A percentile compares a stretch with the other conserved stretches of the same genome.
These are phyloP conservation scores for Misgurnus mizolepis DNA, from an alignment of 2,113 vertebrate species.

Conservation along the genomic window DNA sequence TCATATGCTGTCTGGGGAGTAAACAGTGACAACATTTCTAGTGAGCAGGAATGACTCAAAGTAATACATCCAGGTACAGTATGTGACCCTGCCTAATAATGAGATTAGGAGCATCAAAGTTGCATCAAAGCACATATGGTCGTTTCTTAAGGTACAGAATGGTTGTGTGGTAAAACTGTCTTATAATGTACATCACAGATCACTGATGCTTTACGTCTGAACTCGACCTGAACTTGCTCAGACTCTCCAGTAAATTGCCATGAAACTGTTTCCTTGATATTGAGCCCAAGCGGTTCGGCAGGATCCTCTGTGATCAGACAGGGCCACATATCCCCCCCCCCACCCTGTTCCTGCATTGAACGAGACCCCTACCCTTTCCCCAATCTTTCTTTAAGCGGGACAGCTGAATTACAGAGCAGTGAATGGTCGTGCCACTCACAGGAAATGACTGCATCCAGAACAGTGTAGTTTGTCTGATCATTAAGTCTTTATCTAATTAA, in stretches of 20 bases:
- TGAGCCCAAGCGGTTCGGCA: constrained; percentile 29
- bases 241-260: constrained; percentile 25
- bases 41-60: too few relatives aligned
- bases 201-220: constrained; percentile 32
- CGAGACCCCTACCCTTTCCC: constrained; percentile 41
- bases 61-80: too few relatives aligned
- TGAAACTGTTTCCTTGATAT: constrained; percentile 49
- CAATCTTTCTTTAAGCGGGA: constrained; percentile 43
- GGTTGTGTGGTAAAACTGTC: constrained; percentile 15
- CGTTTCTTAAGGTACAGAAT: neutral
- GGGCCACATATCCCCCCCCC: constrained; percentile 71
- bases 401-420: neutral
- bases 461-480: constrained; percentile 65
- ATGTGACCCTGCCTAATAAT: too few relatives aligned
- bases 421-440: constrained; percentile 10
- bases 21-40: too few relatives aligned
- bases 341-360: constrained; percentile 65
- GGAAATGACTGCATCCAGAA: constrained; percentile 58
- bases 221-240: constrained; percentile 38
- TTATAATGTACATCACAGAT: neutral
- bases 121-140: neutral
- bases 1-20: too few relatives aligned
- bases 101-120: neutral
- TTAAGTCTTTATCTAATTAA: constrained; percentile 66
- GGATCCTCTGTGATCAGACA: constrained; percentile 63